Evolutionary conservation across 2,113 vertebrate species (phyloP).

Genomic region (Tiliqua scincoides): DNA sequence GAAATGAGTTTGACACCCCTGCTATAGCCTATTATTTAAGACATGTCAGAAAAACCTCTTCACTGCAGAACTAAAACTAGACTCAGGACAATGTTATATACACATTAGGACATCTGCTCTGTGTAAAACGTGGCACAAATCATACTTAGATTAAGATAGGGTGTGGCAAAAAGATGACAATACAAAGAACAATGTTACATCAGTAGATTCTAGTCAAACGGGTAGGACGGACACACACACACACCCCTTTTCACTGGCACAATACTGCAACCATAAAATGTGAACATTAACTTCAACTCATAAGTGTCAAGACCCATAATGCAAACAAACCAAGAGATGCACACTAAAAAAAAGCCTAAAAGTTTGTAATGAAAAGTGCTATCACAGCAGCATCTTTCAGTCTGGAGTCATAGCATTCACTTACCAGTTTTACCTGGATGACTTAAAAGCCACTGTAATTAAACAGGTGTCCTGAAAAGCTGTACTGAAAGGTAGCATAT

Average conservation of each 20-base stretch:
- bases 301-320: not conserved
- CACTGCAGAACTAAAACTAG: too few relatives aligned
- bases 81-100: not conserved
- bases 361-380: not conserved
- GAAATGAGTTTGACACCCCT: too few relatives aligned
- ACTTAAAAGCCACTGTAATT: conserved; percentile 10
- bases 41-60: too few relatives aligned
- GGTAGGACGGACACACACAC: not conserved
- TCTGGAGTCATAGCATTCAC: not conserved
- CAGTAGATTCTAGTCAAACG: not conserved
- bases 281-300: not conserved
- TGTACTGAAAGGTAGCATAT: not conserved
- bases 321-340: not conserved
- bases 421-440: conserved; percentile 48
- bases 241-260: not conserved
- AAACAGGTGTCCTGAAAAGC: not conserved
- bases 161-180: not conserved
- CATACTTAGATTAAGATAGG: not conserved
- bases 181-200: not conserved
- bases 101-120: not conserved
- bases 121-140: not conserved
- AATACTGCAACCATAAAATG: not conserved
- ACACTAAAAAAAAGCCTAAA: not conserved
- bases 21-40: too few relatives aligned
- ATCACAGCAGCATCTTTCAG: not conserved